phyloP scores from a whole-genome alignment of 2,113 vertebrate species.

The Amazona guildingii region DNA sequence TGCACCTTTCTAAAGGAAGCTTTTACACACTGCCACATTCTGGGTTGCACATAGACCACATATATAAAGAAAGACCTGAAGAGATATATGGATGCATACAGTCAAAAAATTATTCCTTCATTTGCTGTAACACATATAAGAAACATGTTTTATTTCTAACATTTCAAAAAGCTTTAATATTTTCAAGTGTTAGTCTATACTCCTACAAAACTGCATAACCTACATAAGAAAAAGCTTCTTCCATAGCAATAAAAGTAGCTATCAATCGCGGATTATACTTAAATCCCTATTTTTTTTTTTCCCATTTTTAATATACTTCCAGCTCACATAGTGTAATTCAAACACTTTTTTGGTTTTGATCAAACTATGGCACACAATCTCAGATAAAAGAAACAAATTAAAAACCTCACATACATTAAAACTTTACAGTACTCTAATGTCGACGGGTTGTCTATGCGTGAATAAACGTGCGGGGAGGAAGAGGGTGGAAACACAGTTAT shows the following conservation, averaged over 20 bases:
- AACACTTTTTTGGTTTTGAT: not conserved
- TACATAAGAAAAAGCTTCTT: not conserved
- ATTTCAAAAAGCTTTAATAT: not conserved
- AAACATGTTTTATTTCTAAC: not conserved
- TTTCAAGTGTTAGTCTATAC: not conserved
- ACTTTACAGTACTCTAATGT: not conserved
- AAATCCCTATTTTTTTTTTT: not conserved
- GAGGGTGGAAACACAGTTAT: rapidly evolving
- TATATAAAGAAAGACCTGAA: not conserved
- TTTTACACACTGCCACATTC: not conserved
- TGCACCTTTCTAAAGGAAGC: not conserved
- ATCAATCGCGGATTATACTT: rapidly evolving
- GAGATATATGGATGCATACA: rapidly evolving
- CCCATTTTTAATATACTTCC: not conserved
- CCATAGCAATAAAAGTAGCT: not conserved
- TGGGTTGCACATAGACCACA: not conserved
- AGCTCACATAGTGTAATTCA: not conserved
- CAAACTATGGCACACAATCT: not conserved
- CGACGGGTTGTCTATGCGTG: rapidly evolving
- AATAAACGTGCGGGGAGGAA: rapidly evolving
- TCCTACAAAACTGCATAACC: not conserved
- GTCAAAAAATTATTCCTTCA: not conserved
- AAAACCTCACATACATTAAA: rapidly evolving
- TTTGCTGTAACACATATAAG: rapidly evolving
- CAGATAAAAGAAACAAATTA: not conserved